Conservation (phyloP, 2,113 vertebrate species). For the Pipra filicauda region DNA sequence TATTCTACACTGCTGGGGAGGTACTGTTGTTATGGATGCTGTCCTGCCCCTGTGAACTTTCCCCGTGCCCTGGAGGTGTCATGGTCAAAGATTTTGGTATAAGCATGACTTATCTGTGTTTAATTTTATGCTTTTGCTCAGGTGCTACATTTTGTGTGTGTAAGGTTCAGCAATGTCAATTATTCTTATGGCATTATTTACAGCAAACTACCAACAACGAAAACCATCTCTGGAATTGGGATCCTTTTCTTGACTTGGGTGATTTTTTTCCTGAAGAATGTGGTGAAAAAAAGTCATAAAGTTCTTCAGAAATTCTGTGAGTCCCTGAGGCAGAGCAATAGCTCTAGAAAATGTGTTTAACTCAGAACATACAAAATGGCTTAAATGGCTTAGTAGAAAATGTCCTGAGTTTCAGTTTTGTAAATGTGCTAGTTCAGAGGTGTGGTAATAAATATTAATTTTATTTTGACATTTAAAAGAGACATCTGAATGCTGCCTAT, state of each 20-base stretch:
- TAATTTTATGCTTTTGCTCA: not conserved
- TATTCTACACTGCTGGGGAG: not conserved
- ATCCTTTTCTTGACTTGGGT: not conserved
- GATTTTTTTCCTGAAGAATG: slow-evolving; percentile 3
- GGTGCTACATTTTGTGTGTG: not conserved
- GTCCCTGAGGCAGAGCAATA: slow-evolving; percentile 13
- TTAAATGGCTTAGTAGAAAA: slow-evolving; percentile 31
- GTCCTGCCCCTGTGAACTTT: not conserved
- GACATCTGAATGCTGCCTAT: slow-evolving; percentile 69
- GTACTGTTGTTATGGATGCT: accelerated
- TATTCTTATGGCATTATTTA: not conserved
- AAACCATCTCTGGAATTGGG: not conserved
- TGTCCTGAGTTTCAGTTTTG: slow-evolving; percentile 9
- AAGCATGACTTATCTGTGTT: not conserved
- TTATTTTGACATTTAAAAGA: slow-evolving; percentile 78
- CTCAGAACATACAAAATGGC: not conserved
- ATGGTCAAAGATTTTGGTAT: not conserved
- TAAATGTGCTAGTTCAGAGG: slow-evolving; percentile 64
- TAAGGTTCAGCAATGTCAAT: not conserved
- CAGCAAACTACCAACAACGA: not conserved
- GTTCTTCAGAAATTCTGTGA: not conserved
- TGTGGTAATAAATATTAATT: slow-evolving; percentile 77
- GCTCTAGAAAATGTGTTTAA: slow-evolving; percentile 50
- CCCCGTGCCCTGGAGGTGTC: not conserved
- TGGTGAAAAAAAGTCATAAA: not conserved